phyloP scores from a whole-genome alignment of 2,888 invertebrate species.

The Ophioninae sp. region DNA sequence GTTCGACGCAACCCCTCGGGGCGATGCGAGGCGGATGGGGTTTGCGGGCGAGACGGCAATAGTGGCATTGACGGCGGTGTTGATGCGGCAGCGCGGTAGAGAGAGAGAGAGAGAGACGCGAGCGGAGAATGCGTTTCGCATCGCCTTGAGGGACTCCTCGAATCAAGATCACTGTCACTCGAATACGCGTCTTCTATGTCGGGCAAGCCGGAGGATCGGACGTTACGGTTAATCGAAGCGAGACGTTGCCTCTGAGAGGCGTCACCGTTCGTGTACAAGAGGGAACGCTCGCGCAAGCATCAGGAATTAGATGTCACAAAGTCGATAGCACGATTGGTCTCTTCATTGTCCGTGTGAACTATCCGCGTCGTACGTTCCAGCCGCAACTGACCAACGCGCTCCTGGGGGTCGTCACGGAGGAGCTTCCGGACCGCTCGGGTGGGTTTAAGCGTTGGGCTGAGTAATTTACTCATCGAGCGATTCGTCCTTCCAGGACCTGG shows the following conservation, averaged over 20 bases:
- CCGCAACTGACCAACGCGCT: conserved; percentile 7
- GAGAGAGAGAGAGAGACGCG: not conserved
- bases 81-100: not conserved
- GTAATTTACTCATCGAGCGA: conserved; percentile 49
- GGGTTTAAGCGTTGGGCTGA: conserved; percentile 33
- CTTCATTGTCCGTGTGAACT: conserved; percentile 11
- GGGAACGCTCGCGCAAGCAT: conserved; percentile 18
- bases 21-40: not conserved
- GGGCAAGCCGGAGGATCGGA: not conserved
- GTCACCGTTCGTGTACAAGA: conserved; percentile 5
- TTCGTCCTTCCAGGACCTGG: conserved; percentile 10
- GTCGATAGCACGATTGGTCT: conserved; percentile 45
- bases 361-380: conserved; percentile 1
- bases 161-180: not conserved
- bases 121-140: not conserved
- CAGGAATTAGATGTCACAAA: conserved; percentile 56
- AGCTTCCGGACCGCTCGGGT: not conserved
- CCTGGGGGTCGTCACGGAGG: conserved; percentile 10
- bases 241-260: conserved; percentile 12
- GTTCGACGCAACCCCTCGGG: not conserved
- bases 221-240: conserved; percentile 32
- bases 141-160: conserved; percentile 8
- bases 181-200: not conserved
- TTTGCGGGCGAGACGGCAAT: not conserved
- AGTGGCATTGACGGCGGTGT: not conserved